A percentile compares a stretch with the other conserved stretches of the same genome.
phyloP scores from a whole-genome alignment of 1,140 invertebrate species.

The Planococcus citri region DNA sequence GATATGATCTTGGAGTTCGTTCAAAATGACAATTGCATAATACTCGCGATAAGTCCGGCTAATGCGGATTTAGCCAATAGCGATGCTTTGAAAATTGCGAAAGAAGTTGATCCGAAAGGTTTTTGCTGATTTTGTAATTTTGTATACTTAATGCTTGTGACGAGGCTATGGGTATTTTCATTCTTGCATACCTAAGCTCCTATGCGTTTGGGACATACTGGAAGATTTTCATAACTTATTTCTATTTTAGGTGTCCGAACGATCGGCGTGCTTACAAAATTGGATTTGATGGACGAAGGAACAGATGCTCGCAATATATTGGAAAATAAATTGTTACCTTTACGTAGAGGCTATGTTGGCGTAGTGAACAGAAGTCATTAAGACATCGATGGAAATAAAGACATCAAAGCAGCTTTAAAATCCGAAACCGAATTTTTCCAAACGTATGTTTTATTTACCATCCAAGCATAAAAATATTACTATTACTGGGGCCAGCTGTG shows the following conservation, averaged over 20 bases:
- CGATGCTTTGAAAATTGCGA: constrained; percentile 88
- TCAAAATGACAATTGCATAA: constrained; percentile 79
- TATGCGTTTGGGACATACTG: too few species aligned
- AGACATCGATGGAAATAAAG: constrained; percentile 93
- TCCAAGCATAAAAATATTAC: too few species aligned
- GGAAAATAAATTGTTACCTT: constrained; percentile 91
- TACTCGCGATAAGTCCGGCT: constrained; percentile 93
- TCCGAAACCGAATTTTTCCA: constrained; percentile 98
- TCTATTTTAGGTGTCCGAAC: constrained; percentile 68
- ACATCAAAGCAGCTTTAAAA: constrained; percentile 86
- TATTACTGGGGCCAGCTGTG: too few species aligned
- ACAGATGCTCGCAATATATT: constrained; percentile 96
- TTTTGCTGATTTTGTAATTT: constrained; percentile 24
- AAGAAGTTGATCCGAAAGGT: constrained; percentile 91
- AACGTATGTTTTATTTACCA: constrained; percentile 51
- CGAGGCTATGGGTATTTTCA: too few species aligned
- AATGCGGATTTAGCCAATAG: constrained; percentile 94
- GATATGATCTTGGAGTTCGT: constrained; percentile 92
- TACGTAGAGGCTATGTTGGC: constrained; percentile 92
- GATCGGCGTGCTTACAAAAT: constrained; percentile 98
- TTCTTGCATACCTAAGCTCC: too few species aligned
- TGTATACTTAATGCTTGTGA: neutral
- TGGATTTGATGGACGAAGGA: constrained; percentile 99
- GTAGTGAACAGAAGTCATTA: constrained; percentile 98
- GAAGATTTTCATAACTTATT: too few species aligned